phyloP scores from a whole-genome alignment of 2,888 invertebrate species.

The Agonum fuliginosum region DNA sequence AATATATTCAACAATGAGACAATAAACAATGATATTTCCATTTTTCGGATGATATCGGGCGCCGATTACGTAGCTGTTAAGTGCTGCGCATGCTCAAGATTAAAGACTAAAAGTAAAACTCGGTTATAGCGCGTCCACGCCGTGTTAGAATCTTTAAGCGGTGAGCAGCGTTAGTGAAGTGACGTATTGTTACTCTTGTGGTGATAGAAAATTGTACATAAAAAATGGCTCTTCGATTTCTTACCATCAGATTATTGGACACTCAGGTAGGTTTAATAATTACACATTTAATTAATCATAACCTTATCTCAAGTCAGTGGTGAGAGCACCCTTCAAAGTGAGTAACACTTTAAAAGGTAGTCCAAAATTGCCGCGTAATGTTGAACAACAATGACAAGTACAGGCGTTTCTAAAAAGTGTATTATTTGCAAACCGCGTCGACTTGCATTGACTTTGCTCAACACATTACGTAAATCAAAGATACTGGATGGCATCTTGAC shows the following conservation, averaged over 20 bases:
- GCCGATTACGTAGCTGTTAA: neutral
- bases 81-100: conserved; percentile 47
- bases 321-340: neutral
- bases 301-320: neutral
- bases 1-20: neutral
- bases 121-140: conserved; percentile 50
- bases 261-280: conserved; percentile 72
- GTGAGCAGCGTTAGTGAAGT: conserved; percentile 53
- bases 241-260: conserved; percentile 78
- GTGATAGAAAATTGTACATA: conserved; percentile 63
- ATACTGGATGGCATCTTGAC: conserved; percentile 32
- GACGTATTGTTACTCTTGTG: conserved; percentile 47
- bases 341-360: neutral
- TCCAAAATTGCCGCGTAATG: conserved; percentile 31
- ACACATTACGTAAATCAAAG: conserved; percentile 47
- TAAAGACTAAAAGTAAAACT: conserved; percentile 56
- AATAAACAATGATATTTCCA: neutral
- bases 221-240: conserved; percentile 81
- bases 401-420: neutral
- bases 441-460: conserved; percentile 27
- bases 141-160: conserved; percentile 55
- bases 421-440: neutral
- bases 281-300: conserved; percentile 19
- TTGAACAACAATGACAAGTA: neutral
- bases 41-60: neutral